These are phyloP conservation scores for Epinotia demarniana DNA, from an alignment of 2,888 invertebrate species.

Conservation along the genomic window DNA sequence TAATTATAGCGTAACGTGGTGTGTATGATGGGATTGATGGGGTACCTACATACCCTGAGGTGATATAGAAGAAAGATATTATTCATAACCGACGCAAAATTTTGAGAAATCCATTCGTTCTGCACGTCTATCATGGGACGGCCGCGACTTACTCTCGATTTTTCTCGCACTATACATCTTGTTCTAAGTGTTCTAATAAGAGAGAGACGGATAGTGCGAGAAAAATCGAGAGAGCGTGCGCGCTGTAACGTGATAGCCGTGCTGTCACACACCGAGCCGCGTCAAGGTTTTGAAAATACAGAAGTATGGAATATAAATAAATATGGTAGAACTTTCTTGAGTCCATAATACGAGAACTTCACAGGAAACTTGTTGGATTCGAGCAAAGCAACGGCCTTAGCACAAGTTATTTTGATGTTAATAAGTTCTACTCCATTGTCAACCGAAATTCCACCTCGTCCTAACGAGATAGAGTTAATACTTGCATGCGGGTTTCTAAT, in stretches of 20 bases:
- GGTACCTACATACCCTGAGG: too few relatives aligned
- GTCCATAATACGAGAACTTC: background rate
- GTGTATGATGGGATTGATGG: too few relatives aligned
- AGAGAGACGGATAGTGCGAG: too few relatives aligned
- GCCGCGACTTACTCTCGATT: too few relatives aligned
- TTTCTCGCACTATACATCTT: too few relatives aligned
- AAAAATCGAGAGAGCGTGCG: too few relatives aligned
- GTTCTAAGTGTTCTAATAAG: too few relatives aligned
- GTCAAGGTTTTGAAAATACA: background rate
- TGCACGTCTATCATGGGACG: too few relatives aligned
- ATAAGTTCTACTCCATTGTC: background rate
- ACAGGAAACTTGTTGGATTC: background rate
- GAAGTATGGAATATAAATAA: background rate
- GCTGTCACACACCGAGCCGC: background rate
- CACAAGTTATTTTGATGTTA: conserved; percentile 19
- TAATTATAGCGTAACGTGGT: background rate
- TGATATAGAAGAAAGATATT: too few relatives aligned
- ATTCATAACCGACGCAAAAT: too few relatives aligned
- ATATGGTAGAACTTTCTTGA: background rate
- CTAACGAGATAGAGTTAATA: conserved; percentile 12
- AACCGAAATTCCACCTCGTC: background rate
- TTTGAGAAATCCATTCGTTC: background rate
- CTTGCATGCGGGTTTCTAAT: background rate
- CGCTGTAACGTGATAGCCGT: too few relatives aligned
- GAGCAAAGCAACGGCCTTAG: conserved; percentile 12